These are phyloP conservation scores for Phortica okadai DNA, from an alignment of 2,888 invertebrate genomes.

Conservation along the genomic window DNA sequence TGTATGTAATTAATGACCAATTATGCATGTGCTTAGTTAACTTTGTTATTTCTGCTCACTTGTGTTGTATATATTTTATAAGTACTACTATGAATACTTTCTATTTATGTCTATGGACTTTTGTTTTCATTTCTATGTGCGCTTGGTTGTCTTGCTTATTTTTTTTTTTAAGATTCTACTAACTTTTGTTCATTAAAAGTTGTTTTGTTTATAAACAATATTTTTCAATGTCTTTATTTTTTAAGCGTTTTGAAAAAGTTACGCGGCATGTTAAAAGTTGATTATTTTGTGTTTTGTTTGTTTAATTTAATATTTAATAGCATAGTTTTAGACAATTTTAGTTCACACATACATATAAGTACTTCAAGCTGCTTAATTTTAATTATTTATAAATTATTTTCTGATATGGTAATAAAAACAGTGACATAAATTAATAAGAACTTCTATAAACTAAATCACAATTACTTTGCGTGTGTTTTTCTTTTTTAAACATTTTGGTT, in stretches of 20 bases:
- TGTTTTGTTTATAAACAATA: too few species aligned
- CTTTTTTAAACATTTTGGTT: not conserved
- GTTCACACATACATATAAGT: not conserved
- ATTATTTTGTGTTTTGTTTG: not conserved
- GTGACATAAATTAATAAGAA: not conserved
- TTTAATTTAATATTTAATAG: not conserved
- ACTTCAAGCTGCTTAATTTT: not conserved
- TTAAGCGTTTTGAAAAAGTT: too few species aligned
- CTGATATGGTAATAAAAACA: not conserved
- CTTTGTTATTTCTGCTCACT: not conserved
- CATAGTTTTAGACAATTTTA: not conserved
- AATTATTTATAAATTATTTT: not conserved
- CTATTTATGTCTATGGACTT: too few species aligned
- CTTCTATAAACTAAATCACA: slow-evolving; percentile 20
- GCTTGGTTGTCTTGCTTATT: too few species aligned
- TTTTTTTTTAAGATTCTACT: too few species aligned
- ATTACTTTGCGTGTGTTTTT: slow-evolving; percentile 1
- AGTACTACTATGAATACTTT: too few species aligned
- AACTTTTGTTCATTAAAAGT: too few species aligned
- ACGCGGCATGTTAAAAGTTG: too few species aligned
- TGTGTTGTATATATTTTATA: too few species aligned
- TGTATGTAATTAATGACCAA: not conserved
- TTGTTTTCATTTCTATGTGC: too few species aligned
- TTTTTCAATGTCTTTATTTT: too few species aligned
- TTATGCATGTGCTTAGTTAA: not conserved